Evolutionary conservation across 2,797 vertebrate species (phyloP).

Genomic region (Manis javanica): DNA sequence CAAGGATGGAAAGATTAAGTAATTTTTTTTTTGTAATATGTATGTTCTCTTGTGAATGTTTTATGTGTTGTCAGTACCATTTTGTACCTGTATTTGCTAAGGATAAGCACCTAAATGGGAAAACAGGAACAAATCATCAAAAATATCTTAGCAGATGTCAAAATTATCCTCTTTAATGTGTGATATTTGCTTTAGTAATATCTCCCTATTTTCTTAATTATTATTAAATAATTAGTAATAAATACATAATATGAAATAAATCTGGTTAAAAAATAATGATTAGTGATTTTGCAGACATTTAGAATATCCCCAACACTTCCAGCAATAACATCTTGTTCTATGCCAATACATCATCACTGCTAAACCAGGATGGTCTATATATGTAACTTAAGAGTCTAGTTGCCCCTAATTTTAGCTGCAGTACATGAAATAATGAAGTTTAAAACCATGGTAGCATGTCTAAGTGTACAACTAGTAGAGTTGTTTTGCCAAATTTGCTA

Average conservation of each 20-base stretch:
- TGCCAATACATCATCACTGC: background rate
- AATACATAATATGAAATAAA: background rate
- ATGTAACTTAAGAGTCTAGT: background rate
- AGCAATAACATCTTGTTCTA: background rate
- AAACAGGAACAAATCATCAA: background rate
- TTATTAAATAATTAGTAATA: background rate
- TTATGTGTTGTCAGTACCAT: background rate
- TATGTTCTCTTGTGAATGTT: conserved; percentile 10
- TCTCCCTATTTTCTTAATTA: background rate
- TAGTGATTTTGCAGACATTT: background rate
- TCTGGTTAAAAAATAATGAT: background rate
- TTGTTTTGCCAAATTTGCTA: conserved; percentile 32
- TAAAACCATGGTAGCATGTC: background rate
- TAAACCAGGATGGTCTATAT: background rate
- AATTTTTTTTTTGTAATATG: background rate
- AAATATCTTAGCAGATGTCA: background rate
- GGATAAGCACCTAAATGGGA: background rate
- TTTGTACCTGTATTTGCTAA: background rate
- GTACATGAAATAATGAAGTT: background rate
- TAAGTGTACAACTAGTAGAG: background rate
- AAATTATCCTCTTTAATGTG: background rate
- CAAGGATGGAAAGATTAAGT: background rate
- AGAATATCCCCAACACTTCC: background rate
- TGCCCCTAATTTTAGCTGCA: background rate
- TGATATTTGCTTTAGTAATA: background rate